phyloP scores from a whole-genome alignment of 2,888 invertebrate genomes.

The Dorcus hopei region DNA sequence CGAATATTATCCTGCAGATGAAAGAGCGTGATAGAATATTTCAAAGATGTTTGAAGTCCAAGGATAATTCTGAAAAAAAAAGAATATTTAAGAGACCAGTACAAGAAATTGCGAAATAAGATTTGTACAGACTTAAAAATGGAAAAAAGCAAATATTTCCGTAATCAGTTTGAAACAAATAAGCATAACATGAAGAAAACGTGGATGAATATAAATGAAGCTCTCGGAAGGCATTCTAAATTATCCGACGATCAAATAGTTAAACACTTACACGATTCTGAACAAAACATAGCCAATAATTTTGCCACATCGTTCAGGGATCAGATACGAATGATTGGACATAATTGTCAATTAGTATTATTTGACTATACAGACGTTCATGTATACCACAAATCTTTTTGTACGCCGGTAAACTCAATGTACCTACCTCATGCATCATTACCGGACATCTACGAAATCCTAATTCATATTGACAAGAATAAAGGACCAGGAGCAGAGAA shows the following conservation, averaged over 20 bases:
- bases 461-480: background rate
- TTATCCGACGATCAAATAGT: background rate
- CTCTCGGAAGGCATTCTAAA: background rate
- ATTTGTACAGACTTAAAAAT: background rate
- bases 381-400: background rate
- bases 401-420: background rate
- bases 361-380: background rate
- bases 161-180: background rate
- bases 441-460: background rate
- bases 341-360: background rate
- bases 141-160: background rate
- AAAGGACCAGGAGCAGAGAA: background rate
- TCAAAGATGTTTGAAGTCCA: background rate
- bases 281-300: background rate
- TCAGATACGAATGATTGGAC: background rate
- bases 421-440: background rate
- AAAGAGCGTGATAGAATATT: background rate
- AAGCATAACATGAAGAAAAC: background rate
- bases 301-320: background rate
- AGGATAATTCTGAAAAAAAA: background rate
- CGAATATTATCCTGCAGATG: background rate
- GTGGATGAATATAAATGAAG: background rate
- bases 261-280: background rate
- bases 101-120: background rate
- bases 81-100: background rate